Base-by-base conservation (phyloP, 2,113 vertebrate species). In the Poecile atricapillus region DNA sequence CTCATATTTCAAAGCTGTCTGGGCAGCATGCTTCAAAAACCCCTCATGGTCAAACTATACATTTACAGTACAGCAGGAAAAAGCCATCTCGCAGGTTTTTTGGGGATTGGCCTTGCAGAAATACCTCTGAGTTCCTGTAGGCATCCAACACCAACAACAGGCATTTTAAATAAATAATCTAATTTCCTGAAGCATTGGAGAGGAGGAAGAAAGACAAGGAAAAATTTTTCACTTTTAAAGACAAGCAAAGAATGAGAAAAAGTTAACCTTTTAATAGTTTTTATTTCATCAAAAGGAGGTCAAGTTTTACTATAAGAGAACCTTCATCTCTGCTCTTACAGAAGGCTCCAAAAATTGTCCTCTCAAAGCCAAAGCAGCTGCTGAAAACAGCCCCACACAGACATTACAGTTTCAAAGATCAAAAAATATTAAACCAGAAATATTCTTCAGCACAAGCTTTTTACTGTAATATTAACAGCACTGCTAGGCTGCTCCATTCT, bases 361-460 rank as follows among this genome's bases (percentile, higher is more conserved):
- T 31, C 83, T 67, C 15, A 7, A 87, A 90, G 59, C 63, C 62
- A 47, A 69, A 67, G 35, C 4, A 33, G 46, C 69, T 79, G 65
- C 69, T 71, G 60, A 68, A 89, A 63, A 92, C 43, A 96, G 16
- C 11, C 23, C 1, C 2, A 1, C 25, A 39, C 15, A 56, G 22
- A 58, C 43, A 82, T 59, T 33, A 79, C 21, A 50, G 53, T 69
- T 83, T 94, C 64, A 84, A 90, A 84, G n/a, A 79, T 15, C 1
- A 2, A 93, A 90, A 78, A 76, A 88, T 27, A 94, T 46, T 67
- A 83, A 92, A 86, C 16, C 24, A 78, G 89, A 95, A 96, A 15
- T 13, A 74, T 39, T 68, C 25, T 65, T 27, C 46, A 73, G n/a
- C 41, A 58, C 11, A 74, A 78, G 18, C 4, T 23, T 76, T 91